These are phyloP conservation scores for Serrognathus titanus DNA, from an alignment of 2,888 invertebrate species.

Conservation along the genomic window DNA sequence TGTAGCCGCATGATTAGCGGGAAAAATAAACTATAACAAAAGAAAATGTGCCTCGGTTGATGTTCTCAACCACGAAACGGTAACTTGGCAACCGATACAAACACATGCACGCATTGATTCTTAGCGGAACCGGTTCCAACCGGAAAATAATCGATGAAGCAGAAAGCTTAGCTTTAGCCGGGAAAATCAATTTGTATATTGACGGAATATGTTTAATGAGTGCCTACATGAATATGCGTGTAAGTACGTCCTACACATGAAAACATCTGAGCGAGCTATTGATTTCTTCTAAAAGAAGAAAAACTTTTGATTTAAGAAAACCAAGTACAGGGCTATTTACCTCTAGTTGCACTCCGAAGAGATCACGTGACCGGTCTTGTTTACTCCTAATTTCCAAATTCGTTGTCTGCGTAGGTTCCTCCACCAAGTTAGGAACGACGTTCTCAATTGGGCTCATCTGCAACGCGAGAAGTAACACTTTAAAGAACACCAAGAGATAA, in stretches of 20 bases:
- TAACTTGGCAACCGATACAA: slow-evolving; percentile 46
- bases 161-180: slow-evolving; percentile 23
- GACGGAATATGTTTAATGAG: slow-evolving; percentile 20
- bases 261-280: too few species aligned
- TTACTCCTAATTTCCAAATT: slow-evolving; percentile 43
- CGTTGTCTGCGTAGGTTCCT: slow-evolving; percentile 32
- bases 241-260: too few species aligned
- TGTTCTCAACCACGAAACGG: slow-evolving; percentile 39
- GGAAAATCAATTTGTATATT: slow-evolving; percentile 31
- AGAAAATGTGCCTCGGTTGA: slow-evolving; percentile 38
- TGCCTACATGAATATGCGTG: neutral
- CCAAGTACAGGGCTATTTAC: slow-evolving; percentile 39
- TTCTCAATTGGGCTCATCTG: slow-evolving; percentile 51
- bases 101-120: slow-evolving; percentile 46
- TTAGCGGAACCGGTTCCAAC: slow-evolving; percentile 35
- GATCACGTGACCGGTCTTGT: slow-evolving; percentile 53
- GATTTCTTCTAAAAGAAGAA: too few species aligned
- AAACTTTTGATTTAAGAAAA: neutral
- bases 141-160: slow-evolving; percentile 34
- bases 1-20: slow-evolving; percentile 8
- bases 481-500: neutral
- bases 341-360: slow-evolving; percentile 62
- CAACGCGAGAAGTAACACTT: slow-evolving; percentile 18
- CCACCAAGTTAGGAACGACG: slow-evolving; percentile 41
- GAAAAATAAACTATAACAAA: slow-evolving; percentile 37